Conservation (phyloP, 2,797 vertebrate species). For the Phoxinus dragarum region DNA sequence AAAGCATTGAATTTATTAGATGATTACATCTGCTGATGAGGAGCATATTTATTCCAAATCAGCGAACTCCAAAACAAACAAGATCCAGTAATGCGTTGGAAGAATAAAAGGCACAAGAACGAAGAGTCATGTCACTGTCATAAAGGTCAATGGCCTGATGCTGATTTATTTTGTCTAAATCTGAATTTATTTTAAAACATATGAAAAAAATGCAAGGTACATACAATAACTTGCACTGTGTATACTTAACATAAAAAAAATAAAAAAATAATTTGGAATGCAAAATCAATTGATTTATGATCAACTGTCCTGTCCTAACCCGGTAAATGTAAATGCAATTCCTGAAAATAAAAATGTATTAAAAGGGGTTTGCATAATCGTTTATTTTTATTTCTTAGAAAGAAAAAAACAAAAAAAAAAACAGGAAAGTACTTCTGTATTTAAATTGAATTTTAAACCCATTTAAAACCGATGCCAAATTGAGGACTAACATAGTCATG, state of each 20-base stretch:
- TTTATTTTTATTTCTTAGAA: neutral
- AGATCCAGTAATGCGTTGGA: slow-evolving; percentile 14
- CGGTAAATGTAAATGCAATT: neutral
- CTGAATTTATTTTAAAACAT: neutral
- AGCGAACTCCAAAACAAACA: slow-evolving; percentile 41
- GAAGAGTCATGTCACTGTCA: neutral
- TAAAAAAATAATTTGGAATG: too few species aligned
- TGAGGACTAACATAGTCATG: neutral
- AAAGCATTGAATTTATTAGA: slow-evolving; percentile 70
- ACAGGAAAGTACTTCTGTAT: neutral
- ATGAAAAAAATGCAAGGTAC: neutral
- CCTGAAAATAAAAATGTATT: neutral
- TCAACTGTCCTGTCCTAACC: neutral
- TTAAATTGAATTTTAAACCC: neutral
- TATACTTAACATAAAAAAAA: neutral
- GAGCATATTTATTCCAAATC: slow-evolving; percentile 44
- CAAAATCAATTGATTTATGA: neutral
- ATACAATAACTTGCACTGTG: neutral
- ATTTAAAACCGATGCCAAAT: neutral
- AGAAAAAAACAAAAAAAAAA: neutral
- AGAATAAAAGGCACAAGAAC: slow-evolving; percentile 55
- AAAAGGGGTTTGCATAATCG: neutral
- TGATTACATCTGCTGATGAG: slow-evolving; percentile 68
- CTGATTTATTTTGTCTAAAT: neutral
- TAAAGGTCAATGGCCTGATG: neutral